Base-by-base conservation (phyloP, 1,140 invertebrate species). In the Rhagoletis pomonella region DNA sequence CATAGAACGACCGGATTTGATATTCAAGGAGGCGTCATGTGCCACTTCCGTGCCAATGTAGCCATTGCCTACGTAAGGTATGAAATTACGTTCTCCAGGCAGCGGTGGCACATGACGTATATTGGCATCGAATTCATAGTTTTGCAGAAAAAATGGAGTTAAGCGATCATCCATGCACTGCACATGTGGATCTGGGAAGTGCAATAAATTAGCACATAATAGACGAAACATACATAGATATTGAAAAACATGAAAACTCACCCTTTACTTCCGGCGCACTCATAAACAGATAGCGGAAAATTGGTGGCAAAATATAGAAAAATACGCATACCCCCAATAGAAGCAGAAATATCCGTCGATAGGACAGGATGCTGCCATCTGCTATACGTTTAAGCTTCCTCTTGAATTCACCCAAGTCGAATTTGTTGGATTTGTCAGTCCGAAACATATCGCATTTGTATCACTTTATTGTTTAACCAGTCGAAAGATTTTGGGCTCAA, bases 61-160 rank as follows among this genome's bases (percentile, higher is more conserved):
- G 4, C 97, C 97, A 94, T 98, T 97, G 86, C 97, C 97, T 50
- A 97, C 94, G 92, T 97, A 97, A 90, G 96, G 96, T n/a, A n/a
- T 90, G 91, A 95, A 96, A 86, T 94, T 93, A 84, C 95, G 93
- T 88, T 95, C 95, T 47, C 91, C 92, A 4, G 93, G 91, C 55
- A 95, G 91, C 44, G 93, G 90, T 4, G 94, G 93, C 73, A 94
- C 90, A 84, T 95, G 94, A 88, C 95, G 94, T 87, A 97, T 94
- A 90, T 96, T 96, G 14, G 95, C 96, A 93, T 97, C 96, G 90
- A 96, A 96, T 85, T 95, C 94, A 39, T 93, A 91, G 64, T 95
- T 93, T 89, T 95, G 95, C 4, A 94, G 91, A 89, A 95, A 93
- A 90, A 95, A 96, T 85, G 94, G 94, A 60, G 93, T 94, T 87